These are phyloP conservation scores for Ctenopoma kingsleyae DNA, from an alignment of 2,797 vertebrate species.

Conservation along the genomic window DNA sequence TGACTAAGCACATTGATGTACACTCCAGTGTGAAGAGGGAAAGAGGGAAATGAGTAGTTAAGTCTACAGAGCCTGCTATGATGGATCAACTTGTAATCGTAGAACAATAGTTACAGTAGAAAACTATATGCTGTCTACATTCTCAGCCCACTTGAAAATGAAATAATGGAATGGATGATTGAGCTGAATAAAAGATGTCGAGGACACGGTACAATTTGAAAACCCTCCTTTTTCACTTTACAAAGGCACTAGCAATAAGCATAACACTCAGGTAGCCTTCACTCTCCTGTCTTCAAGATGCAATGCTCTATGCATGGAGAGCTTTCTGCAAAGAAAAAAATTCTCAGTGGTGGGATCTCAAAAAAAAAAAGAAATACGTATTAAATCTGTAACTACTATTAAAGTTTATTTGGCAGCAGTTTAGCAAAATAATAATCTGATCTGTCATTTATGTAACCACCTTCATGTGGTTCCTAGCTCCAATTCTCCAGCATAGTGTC, in stretches of 20 bases:
- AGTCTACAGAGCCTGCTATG: background rate
- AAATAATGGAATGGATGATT: background rate
- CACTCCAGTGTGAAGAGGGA: background rate
- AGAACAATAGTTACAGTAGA: slow-evolving; percentile 8
- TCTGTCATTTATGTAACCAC: no score
- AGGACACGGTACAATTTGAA: slow-evolving; percentile 19
- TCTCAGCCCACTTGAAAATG: slow-evolving; percentile 27
- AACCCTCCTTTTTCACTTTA: slow-evolving; percentile 24
- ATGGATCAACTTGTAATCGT: background rate
- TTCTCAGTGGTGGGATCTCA: background rate
- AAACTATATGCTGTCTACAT: slow-evolving; percentile 3
- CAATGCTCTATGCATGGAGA: background rate
- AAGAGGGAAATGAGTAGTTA: background rate
- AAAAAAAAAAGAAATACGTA: background rate
- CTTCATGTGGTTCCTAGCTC: no score
- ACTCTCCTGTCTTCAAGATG: background rate
- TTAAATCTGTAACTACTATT: no score
- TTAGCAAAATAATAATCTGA: background rate
- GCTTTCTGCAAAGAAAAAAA: background rate
- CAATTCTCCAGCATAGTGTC: no score
- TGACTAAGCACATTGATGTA: background rate
- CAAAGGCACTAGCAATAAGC: slow-evolving; percentile 21
- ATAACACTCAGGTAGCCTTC: slow-evolving; percentile 20
- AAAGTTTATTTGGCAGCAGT: background rate
- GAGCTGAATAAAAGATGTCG: slow-evolving; percentile 27